Conservation (phyloP, 2,797 vertebrate species). For the Coranthus polyacanthus region DNA sequence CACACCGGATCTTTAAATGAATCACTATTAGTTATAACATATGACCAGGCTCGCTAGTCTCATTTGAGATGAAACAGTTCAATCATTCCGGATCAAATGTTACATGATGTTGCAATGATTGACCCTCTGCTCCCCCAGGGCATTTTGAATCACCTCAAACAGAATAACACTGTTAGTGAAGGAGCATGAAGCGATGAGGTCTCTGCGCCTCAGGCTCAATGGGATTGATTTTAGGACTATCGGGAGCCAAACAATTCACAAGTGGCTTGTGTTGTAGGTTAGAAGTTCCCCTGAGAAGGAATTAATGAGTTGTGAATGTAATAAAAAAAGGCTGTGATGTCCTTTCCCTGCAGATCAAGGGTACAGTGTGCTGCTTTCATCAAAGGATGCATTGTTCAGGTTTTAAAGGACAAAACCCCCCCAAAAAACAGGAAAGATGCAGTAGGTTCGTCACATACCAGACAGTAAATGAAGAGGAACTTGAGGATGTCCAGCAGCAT, state of each 20-base stretch:
- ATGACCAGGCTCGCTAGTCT: too few relatives aligned
- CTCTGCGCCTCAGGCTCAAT: too few relatives aligned
- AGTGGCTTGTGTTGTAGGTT: conserved; percentile 39
- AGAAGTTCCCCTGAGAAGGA: conserved; percentile 27
- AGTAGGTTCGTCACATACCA: conserved; percentile 78
- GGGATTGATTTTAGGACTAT: conserved; percentile 44
- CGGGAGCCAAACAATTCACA: conserved; percentile 36
- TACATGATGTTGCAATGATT: neutral
- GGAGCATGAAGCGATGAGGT: neutral
- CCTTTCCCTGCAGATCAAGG: conserved; percentile 30
- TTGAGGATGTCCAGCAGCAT: conserved; percentile 99
- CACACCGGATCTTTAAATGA: too few relatives aligned
- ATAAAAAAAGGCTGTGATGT: conserved; percentile 42
- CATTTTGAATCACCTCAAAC: conserved; percentile 24
- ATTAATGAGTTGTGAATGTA: conserved; percentile 44
- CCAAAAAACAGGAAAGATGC: neutral
- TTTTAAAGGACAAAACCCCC: too few relatives aligned
- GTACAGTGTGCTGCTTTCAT: neutral
- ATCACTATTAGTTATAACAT: too few relatives aligned
- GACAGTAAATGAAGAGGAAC: conserved; percentile 98
- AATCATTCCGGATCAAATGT: neutral
- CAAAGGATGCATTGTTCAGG: neutral
- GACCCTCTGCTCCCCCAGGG: conserved; percentile 11
- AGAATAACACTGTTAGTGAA: conserved; percentile 25
- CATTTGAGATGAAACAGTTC: neutral